phyloP scores from a whole-genome alignment of 1,140 invertebrate genomes.

The Amyelois transitella region DNA sequence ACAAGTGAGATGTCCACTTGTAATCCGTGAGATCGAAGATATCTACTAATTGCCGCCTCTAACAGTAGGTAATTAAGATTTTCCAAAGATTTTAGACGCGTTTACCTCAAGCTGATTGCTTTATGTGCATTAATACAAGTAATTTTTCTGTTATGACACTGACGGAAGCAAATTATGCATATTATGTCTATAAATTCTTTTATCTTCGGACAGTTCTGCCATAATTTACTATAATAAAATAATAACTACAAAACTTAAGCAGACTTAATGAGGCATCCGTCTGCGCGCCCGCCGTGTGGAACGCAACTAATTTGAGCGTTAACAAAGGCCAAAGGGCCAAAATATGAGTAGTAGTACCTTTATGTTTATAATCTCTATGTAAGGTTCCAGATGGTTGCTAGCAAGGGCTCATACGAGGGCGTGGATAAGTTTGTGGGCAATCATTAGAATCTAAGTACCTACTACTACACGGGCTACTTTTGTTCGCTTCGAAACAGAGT shows the following conservation, averaged over 20 bases:
- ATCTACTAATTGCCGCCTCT: constrained; percentile 40
- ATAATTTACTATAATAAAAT: constrained; percentile 54
- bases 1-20: constrained; percentile 62
- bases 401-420: constrained; percentile 26
- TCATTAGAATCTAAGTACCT: not conserved
- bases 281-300: constrained; percentile 38
- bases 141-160: constrained; percentile 40
- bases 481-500: too few relatives aligned
- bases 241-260: constrained; percentile 51
- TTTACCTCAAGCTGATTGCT: constrained; percentile 25
- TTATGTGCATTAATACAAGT: constrained; percentile 30
- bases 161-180: constrained; percentile 45
- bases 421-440: constrained; percentile 8
- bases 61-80: constrained; percentile 6
- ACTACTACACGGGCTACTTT: too few relatives aligned
- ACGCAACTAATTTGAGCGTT: constrained; percentile 20
- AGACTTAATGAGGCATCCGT: constrained; percentile 49
- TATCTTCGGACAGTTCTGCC: constrained; percentile 37
- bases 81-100: constrained; percentile 18
- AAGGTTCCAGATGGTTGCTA: constrained; percentile 30
- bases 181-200: constrained; percentile 44
- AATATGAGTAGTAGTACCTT: constrained; percentile 18
- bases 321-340: constrained; percentile 22
- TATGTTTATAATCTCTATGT: constrained; percentile 33
- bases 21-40: constrained; percentile 55